These are phyloP conservation scores for Etheostoma perlongum DNA, from an alignment of 2,797 vertebrate genomes.

Conservation along the genomic window DNA sequence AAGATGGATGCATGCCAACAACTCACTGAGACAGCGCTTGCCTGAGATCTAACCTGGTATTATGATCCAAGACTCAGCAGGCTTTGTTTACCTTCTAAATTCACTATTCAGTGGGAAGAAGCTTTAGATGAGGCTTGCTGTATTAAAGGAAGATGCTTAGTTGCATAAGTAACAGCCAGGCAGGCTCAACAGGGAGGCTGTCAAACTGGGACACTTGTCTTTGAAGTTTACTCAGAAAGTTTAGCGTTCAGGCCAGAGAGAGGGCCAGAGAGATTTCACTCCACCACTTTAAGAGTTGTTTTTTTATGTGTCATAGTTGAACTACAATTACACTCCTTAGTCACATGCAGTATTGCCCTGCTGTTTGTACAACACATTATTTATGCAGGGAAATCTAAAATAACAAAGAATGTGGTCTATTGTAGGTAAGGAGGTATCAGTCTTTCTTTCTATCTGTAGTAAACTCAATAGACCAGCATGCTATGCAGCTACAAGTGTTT, in stretches of 20 bases:
- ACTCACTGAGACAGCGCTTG: constrained; percentile 37
- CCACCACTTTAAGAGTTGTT: background rate
- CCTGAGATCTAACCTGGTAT: constrained; percentile 61
- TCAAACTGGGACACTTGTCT: constrained; percentile 25
- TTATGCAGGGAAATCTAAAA: background rate
- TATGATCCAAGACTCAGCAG: constrained; percentile 51
- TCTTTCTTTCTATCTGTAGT: background rate
- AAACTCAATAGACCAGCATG: constrained; percentile 3
- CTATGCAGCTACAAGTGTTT: background rate
- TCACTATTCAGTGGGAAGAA: constrained; percentile 32
- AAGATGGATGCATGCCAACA: constrained; percentile 28
- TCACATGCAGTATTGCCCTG: background rate
- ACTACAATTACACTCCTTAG: background rate
- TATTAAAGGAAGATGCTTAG: constrained; percentile 40
- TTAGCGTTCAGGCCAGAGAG: background rate
- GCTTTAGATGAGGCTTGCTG: constrained; percentile 43
- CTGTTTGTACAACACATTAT: background rate
- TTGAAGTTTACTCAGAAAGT: constrained; percentile 35
- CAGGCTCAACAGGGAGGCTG: constrained; percentile 28
- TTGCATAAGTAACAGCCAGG: constrained; percentile 36
- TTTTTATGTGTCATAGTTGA: background rate
- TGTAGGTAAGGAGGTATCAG: background rate
- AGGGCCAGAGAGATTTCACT: background rate
- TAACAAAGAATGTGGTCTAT: background rate
- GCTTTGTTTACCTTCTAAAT: constrained; percentile 55